Percentiles rank a stretch among this genome's conserved stretches.
These are phyloP conservation scores for Acanthurus tractus DNA, from an alignment of 2,797 vertebrate species.

Conservation along the genomic window DNA sequence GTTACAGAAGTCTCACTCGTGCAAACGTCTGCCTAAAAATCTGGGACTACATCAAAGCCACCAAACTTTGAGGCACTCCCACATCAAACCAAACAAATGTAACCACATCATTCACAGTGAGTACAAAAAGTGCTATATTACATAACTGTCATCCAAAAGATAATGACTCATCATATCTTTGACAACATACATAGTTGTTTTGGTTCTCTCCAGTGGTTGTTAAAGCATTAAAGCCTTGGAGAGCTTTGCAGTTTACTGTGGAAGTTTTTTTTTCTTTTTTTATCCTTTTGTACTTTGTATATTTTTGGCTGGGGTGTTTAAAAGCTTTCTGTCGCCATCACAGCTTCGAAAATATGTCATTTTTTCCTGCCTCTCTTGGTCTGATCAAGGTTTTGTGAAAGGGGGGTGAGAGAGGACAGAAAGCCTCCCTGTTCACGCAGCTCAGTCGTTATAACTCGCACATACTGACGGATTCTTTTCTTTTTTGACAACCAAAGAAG, in stretches of 20 bases:
- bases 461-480: conserved; percentile 1
- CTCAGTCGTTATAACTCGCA: conserved; percentile 22
- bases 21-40: conserved; percentile 59
- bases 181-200: conserved; percentile 29
- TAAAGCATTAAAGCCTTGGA: conserved; percentile 28
- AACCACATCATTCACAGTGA: conserved; percentile 78
- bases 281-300: conserved; percentile 44
- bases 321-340: conserved; percentile 56
- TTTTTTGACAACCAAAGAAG: conserved; percentile 16
- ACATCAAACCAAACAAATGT: conserved; percentile 76
- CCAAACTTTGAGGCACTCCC: conserved; percentile 51
- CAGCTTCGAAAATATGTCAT: conserved; percentile 49
- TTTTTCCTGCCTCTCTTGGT: conserved; percentile 46
- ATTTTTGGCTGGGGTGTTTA: conserved; percentile 51
- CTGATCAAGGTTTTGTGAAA: conserved; percentile 53
- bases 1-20: conserved; percentile 64
- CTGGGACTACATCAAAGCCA: conserved; percentile 53
- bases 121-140: conserved; percentile 61
- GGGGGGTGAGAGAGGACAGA: conserved; percentile 36
- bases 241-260: conserved; percentile 10
- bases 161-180: conserved; percentile 27
- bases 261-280: conserved; percentile 23
- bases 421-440: conserved; percentile 24
- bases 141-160: conserved; percentile 15
- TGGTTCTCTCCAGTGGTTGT: conserved; percentile 27